Base-by-base conservation (phyloP, 2,797 vertebrate species). In the Aulostomus chinensis region DNA sequence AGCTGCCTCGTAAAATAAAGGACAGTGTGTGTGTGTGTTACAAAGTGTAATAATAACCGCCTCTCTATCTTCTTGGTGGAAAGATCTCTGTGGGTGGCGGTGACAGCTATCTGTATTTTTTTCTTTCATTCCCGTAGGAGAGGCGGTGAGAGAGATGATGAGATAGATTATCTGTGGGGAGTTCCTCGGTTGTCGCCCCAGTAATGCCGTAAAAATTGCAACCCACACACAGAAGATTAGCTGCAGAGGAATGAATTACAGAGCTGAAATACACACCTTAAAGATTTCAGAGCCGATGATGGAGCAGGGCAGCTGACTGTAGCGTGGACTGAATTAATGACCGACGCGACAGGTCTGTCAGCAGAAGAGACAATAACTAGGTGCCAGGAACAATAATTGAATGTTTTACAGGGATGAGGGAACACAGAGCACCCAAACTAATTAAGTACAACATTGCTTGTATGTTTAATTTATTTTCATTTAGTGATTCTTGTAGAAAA, bases 31-130 rank as follows among this genome's bases (percentile, higher is more conserved):
- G 34, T 9, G 41, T 51, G 56, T 45, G 32, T 57, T 24, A 30
- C 29, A 21, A 11, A 53, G 39, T 1, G 5, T 43, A 58, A 68
- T 73, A 68, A 14, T 9, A 2, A 63, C 43, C 7, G 16, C 20
- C 39, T 55, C 35, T 3, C 51, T 68, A 42, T 61, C 67, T 58
- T 42, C 29, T 38, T n/a, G 4, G 41, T 50, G 11, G 43, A 64
- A 48, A 65, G 31, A 41, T 68, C 64, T 80, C 46, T 7, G 52
- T 80, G 70, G 72, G 76, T 70, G 70, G 61, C 13, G 48, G 32
- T 39, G 47, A 37, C 49, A 20, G 41, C 56, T 61, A 68, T 72
- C 43, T 82, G 36, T 67, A 17, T 70, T 46, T 74, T 35, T 34
- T 42, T 35, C 3, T 30, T 35, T 33, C 38, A 51, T 20, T 11